phyloP scores from a whole-genome alignment of 2,113 vertebrate species.

The Gobio gobio region DNA sequence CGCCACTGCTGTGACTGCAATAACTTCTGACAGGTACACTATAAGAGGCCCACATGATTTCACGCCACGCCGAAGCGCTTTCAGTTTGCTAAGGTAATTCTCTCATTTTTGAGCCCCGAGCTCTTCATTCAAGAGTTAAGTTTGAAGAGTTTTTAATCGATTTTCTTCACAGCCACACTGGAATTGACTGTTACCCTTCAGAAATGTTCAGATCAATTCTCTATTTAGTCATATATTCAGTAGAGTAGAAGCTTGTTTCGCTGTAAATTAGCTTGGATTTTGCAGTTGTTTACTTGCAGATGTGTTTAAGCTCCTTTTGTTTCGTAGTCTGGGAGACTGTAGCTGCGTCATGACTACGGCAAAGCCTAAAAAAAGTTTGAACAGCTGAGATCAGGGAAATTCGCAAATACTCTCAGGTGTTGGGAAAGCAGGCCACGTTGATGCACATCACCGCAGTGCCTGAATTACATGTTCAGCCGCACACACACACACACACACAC shows the following conservation, averaged over 20 bases:
- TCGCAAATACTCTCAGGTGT: constrained; percentile 40
- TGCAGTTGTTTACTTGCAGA: not conserved
- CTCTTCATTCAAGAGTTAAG: constrained; percentile 23
- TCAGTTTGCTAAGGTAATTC: not conserved
- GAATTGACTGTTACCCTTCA: not conserved
- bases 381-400: constrained; percentile 39
- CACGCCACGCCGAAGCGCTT: not conserved
- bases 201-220: constrained; percentile 23
- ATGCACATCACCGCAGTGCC: constrained; percentile 38
- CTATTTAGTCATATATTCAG: constrained; percentile 7
- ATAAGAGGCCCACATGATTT: constrained; percentile 3
- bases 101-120: constrained; percentile 2
- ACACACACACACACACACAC: not conserved
- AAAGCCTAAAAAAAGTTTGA: constrained; percentile 40
- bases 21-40: constrained; percentile 36
- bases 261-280: constrained; percentile 13
- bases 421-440: constrained; percentile 30
- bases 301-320: not conserved
- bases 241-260: not conserved
- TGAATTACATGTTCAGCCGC: constrained; percentile 10
- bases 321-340: not conserved
- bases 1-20: constrained; percentile 40
- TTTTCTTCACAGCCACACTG: constrained; percentile 1
- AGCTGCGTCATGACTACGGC: constrained; percentile 27
- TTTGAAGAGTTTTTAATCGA: not conserved